A percentile compares a stretch with the other conserved stretches of the same genome.
Conservation (phyloP, 2,113 vertebrate genomes). For the Thamnophis sirtalis region DNA sequence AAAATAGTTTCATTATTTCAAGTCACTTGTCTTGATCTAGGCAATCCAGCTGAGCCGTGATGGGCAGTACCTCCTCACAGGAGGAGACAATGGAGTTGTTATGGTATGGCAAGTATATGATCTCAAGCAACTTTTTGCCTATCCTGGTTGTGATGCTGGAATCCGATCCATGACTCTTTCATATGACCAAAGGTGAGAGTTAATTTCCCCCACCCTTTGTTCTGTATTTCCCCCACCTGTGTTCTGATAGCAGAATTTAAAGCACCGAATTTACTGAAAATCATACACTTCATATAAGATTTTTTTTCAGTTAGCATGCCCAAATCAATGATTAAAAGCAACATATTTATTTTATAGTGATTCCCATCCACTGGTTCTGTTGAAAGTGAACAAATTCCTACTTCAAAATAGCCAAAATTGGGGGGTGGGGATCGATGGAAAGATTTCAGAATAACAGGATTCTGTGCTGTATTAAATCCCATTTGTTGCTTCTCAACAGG, state of each 20-base stretch:
- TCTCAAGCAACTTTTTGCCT: conserved; percentile 88
- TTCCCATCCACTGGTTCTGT: neutral
- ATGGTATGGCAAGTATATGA: conserved; percentile 88
- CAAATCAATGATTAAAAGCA: neutral
- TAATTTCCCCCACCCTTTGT: neutral
- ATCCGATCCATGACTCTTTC: conserved; percentile 96
- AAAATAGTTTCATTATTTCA: neutral
- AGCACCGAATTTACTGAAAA: neutral
- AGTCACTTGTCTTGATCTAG: conserved; percentile 57
- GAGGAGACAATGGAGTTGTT: conserved; percentile 87
- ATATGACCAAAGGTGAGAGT: conserved; percentile 90
- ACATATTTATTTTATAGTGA: neutral
- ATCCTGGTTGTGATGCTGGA: conserved; percentile 93
- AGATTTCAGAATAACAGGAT: neutral
- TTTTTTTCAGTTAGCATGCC: neutral
- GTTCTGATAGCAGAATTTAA: neutral
- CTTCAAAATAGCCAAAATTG: neutral
- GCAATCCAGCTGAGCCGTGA: conserved; percentile 92
- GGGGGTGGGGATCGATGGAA: rapidly evolving
- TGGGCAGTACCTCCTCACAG: conserved; percentile 93
- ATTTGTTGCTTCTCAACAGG: neutral
- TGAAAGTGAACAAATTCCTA: neutral
- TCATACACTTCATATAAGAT: neutral
- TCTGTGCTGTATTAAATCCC: neutral
- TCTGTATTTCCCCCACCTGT: neutral